Conservation (phyloP, 2,888 invertebrate genomes). For the Dasypogon diadema region DNA sequence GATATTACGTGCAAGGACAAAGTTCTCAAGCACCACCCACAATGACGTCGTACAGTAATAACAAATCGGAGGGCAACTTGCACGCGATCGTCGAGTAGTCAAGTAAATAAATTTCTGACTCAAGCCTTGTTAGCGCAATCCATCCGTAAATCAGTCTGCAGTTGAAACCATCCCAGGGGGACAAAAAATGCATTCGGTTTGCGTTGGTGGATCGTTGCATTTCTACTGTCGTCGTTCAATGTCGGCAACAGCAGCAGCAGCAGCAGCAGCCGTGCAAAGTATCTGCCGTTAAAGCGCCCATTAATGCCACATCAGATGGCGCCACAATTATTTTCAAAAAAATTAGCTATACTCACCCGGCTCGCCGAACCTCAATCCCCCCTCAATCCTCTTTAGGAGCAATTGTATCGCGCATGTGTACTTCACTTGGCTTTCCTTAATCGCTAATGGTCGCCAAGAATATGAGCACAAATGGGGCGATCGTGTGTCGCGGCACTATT, state of each 20-base stretch:
- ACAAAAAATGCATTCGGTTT: neutral
- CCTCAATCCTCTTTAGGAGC: slow-evolving; percentile 16
- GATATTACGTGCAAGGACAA: slow-evolving; percentile 31
- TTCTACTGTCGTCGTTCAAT: neutral
- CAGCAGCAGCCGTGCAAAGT: no score
- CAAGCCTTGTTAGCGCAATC: slow-evolving; percentile 28
- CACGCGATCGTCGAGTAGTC: slow-evolving; percentile 26
- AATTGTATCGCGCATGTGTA: slow-evolving; percentile 26
- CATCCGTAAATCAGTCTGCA: slow-evolving; percentile 33
- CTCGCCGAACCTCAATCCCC: neutral
- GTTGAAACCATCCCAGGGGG: neutral
- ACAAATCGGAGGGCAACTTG: slow-evolving; percentile 33
- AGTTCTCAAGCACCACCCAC: slow-evolving; percentile 17
- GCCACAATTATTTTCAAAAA: slow-evolving; percentile 46
- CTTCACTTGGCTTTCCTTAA: slow-evolving; percentile 7
- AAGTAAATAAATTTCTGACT: slow-evolving; percentile 28
- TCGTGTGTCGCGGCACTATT: slow-evolving; percentile 31
- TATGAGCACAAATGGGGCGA: neutral
- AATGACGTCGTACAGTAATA: slow-evolving; percentile 6
- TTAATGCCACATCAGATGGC: slow-evolving; percentile 40
- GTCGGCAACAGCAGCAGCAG: slow-evolving; percentile 2
- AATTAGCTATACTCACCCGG: neutral
- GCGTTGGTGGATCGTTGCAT: slow-evolving; percentile 22
- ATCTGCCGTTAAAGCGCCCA: slow-evolving; percentile 19
- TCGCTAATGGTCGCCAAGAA: neutral